Percentiles rank a stretch among this genome's conserved stretches.
These are phyloP conservation scores for Nomada fucata DNA, from an alignment of 2,888 invertebrate species.

Conservation along the genomic window DNA sequence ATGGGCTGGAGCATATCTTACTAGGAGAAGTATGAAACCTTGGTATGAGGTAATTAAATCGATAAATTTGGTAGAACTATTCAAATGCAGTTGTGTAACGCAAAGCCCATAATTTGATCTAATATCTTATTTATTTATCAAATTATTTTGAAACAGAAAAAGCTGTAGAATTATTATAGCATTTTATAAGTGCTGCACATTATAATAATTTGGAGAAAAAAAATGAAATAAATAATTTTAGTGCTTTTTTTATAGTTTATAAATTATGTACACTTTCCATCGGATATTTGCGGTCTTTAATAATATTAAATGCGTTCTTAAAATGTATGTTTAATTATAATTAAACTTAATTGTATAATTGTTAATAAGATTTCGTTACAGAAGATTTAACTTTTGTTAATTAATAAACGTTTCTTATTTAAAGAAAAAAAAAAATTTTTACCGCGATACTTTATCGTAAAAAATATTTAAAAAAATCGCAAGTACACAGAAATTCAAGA, in stretches of 20 bases:
- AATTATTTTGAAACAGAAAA: background rate
- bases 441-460: background rate
- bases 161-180: background rate
- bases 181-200: background rate
- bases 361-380: background rate
- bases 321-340: too few relatives aligned
- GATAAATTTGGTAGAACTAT: constrained; percentile 8
- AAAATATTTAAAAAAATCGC: background rate
- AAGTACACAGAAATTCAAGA: background rate
- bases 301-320: too few relatives aligned
- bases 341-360: background rate
- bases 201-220: background rate
- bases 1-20: constrained; percentile 87
- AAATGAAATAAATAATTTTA: background rate
- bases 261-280: too few relatives aligned
- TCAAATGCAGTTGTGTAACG: constrained; percentile 3
- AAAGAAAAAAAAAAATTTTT: background rate
- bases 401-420: background rate
- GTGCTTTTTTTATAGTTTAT: too few relatives aligned
- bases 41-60: constrained; percentile 88
- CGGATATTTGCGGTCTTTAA: too few relatives aligned
- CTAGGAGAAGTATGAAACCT: constrained; percentile 87
- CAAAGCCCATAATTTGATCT: background rate
- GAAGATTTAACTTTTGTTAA: background rate
- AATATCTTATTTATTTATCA: constrained; percentile 5